Evolutionary conservation across 1,140 invertebrate genomes (phyloP), one percentile per base, ranked within the genome.

Genomic region (Sipha flava): DNA sequence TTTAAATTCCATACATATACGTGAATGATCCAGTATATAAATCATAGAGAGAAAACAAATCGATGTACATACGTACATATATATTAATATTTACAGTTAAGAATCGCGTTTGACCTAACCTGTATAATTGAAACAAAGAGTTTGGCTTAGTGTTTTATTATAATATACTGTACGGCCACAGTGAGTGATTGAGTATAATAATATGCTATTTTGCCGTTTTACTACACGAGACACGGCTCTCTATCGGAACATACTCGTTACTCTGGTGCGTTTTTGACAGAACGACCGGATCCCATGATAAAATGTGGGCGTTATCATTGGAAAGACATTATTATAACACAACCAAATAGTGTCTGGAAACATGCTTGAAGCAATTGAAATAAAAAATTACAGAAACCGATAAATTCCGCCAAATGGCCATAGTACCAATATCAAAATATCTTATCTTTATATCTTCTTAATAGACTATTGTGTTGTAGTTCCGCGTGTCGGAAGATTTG

Each of bases 261-360:
- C 37, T 66, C 23, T 70, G 21, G 45, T 29, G 43, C 40, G 59
- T 57, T 57, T 77, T 77, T 59, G 49, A 77, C 73, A 26, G 34
- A 77, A 77, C 34, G 6, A 77, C 23, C 34, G 70, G 47, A 59
- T 59, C 37, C 40, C 34, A 54, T 77, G 37, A 77, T 59, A 77
- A n/a, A 43, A 77, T 40, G 73, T 77, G 16, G 73, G 73, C 73
- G 73, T 77, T 59, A 77, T 77, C 52, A 59, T 73, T 14, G 1
- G 37, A 73, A 37, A 52, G 49, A 54, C 54, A 49, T 37, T 52
- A 73, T 1, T 1, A 73, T 37, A 73, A 34, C 47, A 54, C 9
- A 37, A 37, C 47, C 49, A 54, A 73, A 26, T 66, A 37, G 64
- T 66, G n/a, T 73, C 26, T 31, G 1, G 18, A 40, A n/a, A 52